A percentile compares a stretch with the other conserved stretches of the same genome.
These are phyloP conservation scores for Onchidella celtica DNA, from an alignment of 2,888 invertebrate species.

Conservation along the genomic window DNA sequence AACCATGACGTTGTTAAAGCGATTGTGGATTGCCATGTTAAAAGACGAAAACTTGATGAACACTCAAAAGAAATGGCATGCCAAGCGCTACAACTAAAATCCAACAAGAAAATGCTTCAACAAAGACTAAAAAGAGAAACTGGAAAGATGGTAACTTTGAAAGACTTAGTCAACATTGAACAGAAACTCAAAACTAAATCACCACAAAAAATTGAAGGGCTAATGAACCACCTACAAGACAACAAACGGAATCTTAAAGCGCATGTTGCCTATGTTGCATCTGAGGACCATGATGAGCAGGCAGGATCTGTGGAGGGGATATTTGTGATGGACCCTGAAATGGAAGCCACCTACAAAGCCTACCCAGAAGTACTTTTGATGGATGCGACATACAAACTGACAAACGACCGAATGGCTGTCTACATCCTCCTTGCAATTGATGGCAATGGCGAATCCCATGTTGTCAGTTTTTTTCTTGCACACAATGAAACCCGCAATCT, in stretches of 20 bases:
- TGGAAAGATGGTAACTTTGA: not conserved
- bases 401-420: slow-evolving; percentile 52
- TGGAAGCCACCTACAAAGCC: not conserved
- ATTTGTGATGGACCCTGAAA: slow-evolving; percentile 15
- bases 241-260: not conserved
- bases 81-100: too few relatives aligned
- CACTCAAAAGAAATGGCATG: too few relatives aligned
- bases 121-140: too few relatives aligned
- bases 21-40: too few relatives aligned
- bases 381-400: slow-evolving; percentile 53
- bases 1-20: too few relatives aligned
- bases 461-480: slow-evolving; percentile 36
- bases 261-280: slow-evolving; percentile 3
- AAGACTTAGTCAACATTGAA: not conserved
- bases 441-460: slow-evolving; percentile 53
- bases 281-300: too few relatives aligned
- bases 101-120: too few relatives aligned
- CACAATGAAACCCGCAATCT: slow-evolving; percentile 16
- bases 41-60: too few relatives aligned
- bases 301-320: slow-evolving; percentile 1
- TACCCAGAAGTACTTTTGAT: slow-evolving; percentile 51
- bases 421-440: slow-evolving; percentile 47
- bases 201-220: not conserved
- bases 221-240: not conserved
- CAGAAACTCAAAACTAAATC: not conserved